phyloP scores from a whole-genome alignment of 2,888 invertebrate genomes.

The Lycaena phlaeas region DNA sequence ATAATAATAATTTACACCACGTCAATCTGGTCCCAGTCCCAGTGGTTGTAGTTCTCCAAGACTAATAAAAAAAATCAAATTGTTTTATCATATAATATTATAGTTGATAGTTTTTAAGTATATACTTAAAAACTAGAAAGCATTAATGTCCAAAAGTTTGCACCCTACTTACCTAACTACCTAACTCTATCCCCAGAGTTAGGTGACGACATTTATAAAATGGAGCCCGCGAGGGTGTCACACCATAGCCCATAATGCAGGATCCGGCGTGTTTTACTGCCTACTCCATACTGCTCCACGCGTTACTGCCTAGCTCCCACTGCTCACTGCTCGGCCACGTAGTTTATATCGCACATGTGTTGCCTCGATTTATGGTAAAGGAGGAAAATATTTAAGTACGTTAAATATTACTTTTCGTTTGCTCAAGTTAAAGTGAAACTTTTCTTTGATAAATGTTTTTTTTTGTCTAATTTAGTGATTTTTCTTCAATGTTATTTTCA shows the following conservation, averaged over 20 bases:
- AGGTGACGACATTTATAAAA: constrained; percentile 52
- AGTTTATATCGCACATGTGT: constrained; percentile 31
- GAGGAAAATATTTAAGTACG: constrained; percentile 10
- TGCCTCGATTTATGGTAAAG: constrained; percentile 23
- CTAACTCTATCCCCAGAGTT: constrained; percentile 28
- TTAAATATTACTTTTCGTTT: constrained; percentile 1
- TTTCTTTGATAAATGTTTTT: too few species aligned
- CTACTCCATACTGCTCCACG: constrained; percentile 37
- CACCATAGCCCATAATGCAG: constrained; percentile 56
- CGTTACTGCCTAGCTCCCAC: constrained; percentile 39
- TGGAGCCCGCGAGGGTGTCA: constrained; percentile 32
- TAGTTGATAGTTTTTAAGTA: too few species aligned
- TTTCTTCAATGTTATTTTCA: too few species aligned
- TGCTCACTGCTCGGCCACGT: constrained; percentile 32
- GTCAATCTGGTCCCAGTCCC: too few species aligned
- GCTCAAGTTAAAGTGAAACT: background rate
- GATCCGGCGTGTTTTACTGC: constrained; percentile 50
- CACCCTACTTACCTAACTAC: background rate
- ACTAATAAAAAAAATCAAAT: too few species aligned
- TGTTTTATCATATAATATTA: too few species aligned
- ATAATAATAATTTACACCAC: too few species aligned
- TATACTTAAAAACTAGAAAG: too few species aligned
- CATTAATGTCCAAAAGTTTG: too few species aligned
- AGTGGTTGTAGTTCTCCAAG: too few species aligned
- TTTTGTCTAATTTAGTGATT: too few species aligned